Evolutionary conservation across 2,888 invertebrate genomes (phyloP).

Genomic region (Cheilosia scutellata): DNA sequence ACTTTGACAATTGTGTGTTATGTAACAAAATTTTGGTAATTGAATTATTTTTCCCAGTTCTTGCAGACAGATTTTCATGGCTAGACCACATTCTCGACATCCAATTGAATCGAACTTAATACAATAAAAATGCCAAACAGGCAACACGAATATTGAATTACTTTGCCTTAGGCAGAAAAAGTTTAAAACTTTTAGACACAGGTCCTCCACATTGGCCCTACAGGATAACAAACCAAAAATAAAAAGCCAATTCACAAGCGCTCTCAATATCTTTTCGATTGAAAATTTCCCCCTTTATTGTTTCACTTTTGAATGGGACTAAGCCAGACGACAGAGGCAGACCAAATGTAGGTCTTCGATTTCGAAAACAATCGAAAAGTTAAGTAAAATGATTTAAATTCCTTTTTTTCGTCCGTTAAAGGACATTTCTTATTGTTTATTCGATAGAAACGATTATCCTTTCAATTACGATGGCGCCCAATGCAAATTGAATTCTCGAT

Average conservation of each 20-base stretch:
- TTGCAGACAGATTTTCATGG: no score
- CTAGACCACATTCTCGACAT: no score
- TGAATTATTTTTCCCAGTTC: no score
- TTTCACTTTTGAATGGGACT: conserved; percentile 47
- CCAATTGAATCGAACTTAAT: conserved; percentile 35
- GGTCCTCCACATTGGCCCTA: conserved; percentile 42
- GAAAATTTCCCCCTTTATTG: conserved; percentile 50
- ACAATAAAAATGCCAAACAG: conserved; percentile 35
- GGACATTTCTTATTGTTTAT: conserved; percentile 56
- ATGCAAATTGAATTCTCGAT: conserved; percentile 69
- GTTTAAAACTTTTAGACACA: conserved; percentile 32
- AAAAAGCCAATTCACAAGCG: conserved; percentile 36
- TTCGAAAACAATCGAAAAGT: conserved; percentile 45
- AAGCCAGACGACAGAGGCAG: conserved; percentile 7
- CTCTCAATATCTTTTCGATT: conserved; percentile 44
- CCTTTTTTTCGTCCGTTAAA: conserved; percentile 9
- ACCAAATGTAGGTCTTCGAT: conserved; percentile 39
- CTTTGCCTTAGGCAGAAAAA: conserved; percentile 15
- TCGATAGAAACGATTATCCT: conserved; percentile 56
- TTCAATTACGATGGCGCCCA: conserved; percentile 66
- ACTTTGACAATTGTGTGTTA: no score
- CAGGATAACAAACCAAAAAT: conserved; percentile 32
- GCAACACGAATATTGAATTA: conserved; percentile 49
- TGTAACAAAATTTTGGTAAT: no score
- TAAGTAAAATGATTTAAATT: conserved; percentile 49